Evolutionary conservation across 2,113 vertebrate species (phyloP).

Genomic region (Caretta caretta): DNA sequence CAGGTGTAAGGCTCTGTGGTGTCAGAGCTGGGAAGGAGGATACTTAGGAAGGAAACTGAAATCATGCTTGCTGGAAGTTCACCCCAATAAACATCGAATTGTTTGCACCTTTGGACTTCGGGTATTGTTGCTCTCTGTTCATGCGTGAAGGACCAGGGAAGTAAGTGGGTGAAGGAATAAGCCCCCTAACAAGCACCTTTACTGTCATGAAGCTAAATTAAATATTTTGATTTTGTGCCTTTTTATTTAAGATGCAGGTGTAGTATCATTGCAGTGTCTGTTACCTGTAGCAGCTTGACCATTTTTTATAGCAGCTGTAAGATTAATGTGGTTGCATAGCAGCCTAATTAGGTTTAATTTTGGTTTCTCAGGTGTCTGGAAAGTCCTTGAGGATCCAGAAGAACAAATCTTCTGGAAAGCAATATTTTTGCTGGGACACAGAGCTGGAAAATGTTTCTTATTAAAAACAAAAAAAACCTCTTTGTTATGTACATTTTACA

Average conservation of each 20-base stretch:
- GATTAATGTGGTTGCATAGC: slow-evolving; percentile 73
- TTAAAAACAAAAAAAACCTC: neutral
- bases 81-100: too few species aligned
- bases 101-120: too few species aligned
- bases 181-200: neutral
- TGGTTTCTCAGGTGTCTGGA: slow-evolving; percentile 60
- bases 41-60: too few species aligned
- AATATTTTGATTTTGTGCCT: neutral
- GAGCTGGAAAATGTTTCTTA: neutral
- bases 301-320: slow-evolving; percentile 64
- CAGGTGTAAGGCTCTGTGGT: too few species aligned
- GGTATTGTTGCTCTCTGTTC: too few species aligned
- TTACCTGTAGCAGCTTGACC: slow-evolving; percentile 54
- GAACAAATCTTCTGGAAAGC: neutral
- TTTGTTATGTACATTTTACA: neutral
- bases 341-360: slow-evolving; percentile 73
- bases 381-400: slow-evolving; percentile 69
- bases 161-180: too few species aligned
- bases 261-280: slow-evolving; percentile 39
- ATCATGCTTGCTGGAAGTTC: too few species aligned
- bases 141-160: too few species aligned
- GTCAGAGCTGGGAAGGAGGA: too few species aligned
- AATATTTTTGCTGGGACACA: neutral
- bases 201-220: neutral
- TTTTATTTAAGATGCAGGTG: slow-evolving; percentile 29